A percentile compares a stretch with the other conserved stretches of the same genome.
These are phyloP conservation scores for Lymantria dispar DNA, from an alignment of 2,888 invertebrate genomes.

Conservation along the genomic window DNA sequence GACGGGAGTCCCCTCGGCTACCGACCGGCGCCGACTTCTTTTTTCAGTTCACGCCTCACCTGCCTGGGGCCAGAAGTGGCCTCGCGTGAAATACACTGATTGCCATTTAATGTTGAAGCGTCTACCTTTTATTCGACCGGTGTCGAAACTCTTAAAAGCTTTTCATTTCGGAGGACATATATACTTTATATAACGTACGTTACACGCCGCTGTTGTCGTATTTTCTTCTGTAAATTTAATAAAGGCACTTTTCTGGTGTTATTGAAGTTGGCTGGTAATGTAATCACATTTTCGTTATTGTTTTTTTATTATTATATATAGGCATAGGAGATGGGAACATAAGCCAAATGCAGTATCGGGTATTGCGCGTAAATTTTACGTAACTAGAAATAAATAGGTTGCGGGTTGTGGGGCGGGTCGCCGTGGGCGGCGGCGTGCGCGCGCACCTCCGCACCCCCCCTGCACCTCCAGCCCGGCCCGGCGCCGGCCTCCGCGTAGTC, in stretches of 20 bases:
- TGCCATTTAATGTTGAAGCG: slow-evolving; percentile 62
- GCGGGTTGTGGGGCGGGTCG: slow-evolving; percentile 80
- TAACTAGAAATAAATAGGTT: slow-evolving; percentile 83
- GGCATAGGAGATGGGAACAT: slow-evolving; percentile 51
- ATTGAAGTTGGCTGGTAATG: slow-evolving; percentile 7
- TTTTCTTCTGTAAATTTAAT: slow-evolving; percentile 16
- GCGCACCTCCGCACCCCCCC: slow-evolving; percentile 43
- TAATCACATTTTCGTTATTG: slow-evolving; percentile 34
- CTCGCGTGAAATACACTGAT: slow-evolving; percentile 65
- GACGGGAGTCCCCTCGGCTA: slow-evolving; percentile 52
- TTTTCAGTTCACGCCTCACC: slow-evolving; percentile 73
- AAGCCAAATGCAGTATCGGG: slow-evolving; percentile 78
- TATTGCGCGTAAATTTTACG: slow-evolving; percentile 82
- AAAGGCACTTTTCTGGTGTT: not conserved
- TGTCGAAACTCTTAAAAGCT: slow-evolving; percentile 36
- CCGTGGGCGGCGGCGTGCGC: slow-evolving; percentile 74
- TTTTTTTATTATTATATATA: slow-evolving; percentile 30
- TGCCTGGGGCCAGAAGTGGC: slow-evolving; percentile 60
- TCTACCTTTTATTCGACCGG: slow-evolving; percentile 48
- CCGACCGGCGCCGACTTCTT: slow-evolving; percentile 54
- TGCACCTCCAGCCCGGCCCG: slow-evolving; percentile 47
- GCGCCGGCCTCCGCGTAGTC: slow-evolving; percentile 58
- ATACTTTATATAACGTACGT: slow-evolving; percentile 33
- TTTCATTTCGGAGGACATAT: slow-evolving; percentile 37
- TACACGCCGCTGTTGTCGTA: slow-evolving; percentile 19